A percentile compares a stretch with the other conserved stretches of the same genome.
phyloP scores from a whole-genome alignment of 2,888 invertebrate species.

The Apantesis nais region DNA sequence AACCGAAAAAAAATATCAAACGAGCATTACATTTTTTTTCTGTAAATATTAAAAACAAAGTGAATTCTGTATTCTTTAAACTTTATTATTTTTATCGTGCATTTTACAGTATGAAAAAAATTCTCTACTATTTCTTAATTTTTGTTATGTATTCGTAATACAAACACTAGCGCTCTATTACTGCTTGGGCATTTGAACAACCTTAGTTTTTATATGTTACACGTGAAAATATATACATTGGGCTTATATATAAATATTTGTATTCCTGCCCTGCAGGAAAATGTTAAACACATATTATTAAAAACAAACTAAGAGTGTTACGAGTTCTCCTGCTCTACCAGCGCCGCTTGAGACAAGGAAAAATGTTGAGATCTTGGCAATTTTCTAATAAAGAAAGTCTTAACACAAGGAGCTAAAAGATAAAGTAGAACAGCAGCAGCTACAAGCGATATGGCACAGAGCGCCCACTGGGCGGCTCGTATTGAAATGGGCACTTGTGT shows the following conservation, averaged over 20 bases:
- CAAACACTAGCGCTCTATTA: background rate
- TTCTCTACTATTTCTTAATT: background rate
- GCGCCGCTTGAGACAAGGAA: slow-evolving; percentile 71
- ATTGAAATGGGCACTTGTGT: slow-evolving; percentile 66
- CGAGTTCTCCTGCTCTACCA: slow-evolving; percentile 65
- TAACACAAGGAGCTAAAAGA: slow-evolving; percentile 71
- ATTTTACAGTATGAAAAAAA: background rate
- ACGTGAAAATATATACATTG: background rate
- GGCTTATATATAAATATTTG: background rate
- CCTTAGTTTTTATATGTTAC: background rate
- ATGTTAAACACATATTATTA: background rate
- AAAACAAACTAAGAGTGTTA: slow-evolving; percentile 21
- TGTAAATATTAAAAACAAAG: background rate
- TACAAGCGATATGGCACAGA: slow-evolving; percentile 69
- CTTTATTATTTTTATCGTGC: background rate
- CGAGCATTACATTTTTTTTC: background rate
- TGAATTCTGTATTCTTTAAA: background rate
- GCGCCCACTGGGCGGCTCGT: slow-evolving; percentile 73
- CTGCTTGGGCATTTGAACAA: background rate
- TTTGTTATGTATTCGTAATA: background rate
- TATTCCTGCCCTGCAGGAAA: background rate
- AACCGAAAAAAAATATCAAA: background rate
- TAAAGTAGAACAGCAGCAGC: slow-evolving; percentile 69
- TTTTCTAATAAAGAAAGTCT: slow-evolving; percentile 58
- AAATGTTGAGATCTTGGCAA: slow-evolving; percentile 64